Percentiles rank a stretch among this genome's conserved stretches.
These are phyloP conservation scores for Pelodytes ibericus DNA, from an alignment of 2,797 vertebrate species.

Conservation along the genomic window DNA sequence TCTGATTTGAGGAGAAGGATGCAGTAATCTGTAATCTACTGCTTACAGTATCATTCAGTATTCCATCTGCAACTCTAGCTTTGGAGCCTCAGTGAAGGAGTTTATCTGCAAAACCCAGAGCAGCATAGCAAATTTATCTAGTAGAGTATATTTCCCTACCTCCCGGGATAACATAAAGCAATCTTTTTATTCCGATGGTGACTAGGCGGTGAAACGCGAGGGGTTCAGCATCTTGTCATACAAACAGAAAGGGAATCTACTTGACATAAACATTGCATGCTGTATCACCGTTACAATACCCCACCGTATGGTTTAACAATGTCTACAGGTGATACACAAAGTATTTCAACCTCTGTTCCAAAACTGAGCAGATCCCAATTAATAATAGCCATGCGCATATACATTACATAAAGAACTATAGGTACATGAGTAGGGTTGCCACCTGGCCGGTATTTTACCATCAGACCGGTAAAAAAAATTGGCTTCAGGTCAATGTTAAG, in stretches of 20 bases:
- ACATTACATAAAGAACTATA: too few relatives aligned
- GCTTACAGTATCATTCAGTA: not conserved
- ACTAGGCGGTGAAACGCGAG: not conserved
- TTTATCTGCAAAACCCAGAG: conserved; percentile 15
- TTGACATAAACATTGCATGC: not conserved
- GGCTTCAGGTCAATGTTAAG: too few relatives aligned
- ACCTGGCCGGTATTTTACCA: too few relatives aligned
- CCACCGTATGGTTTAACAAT: too few relatives aligned
- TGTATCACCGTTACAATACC: too few relatives aligned
- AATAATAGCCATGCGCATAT: too few relatives aligned
- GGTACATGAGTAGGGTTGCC: too few relatives aligned
- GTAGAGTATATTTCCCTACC: not conserved
- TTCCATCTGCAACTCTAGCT: not conserved
- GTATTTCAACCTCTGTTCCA: too few relatives aligned
- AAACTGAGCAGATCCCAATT: too few relatives aligned
- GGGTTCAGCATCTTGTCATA: not conserved
- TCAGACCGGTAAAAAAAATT: too few relatives aligned
- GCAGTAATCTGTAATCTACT: not conserved
- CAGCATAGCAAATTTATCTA: conserved; percentile 10
- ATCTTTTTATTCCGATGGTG: not conserved
- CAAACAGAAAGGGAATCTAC: not conserved
- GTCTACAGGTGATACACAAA: too few relatives aligned
- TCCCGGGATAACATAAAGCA: not conserved
- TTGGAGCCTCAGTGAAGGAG: conserved; percentile 7
- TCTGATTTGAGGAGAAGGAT: too few relatives aligned